These are phyloP conservation scores for Drosophila quadrilineata DNA, from an alignment of 1,140 invertebrate species.

Conservation along the genomic window DNA sequence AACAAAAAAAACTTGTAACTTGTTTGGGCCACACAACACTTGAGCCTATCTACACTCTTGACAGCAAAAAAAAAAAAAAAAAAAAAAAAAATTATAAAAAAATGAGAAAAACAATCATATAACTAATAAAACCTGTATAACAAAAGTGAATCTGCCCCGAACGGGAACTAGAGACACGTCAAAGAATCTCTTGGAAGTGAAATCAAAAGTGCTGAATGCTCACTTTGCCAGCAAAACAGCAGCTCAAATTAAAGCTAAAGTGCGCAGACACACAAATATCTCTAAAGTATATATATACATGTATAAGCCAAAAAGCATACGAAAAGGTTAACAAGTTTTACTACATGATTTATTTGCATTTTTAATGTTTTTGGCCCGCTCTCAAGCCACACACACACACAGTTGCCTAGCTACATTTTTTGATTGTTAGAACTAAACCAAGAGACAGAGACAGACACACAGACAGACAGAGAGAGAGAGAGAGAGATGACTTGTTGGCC, in stretches of 20 bases:
- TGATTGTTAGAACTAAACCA: too few relatives aligned
- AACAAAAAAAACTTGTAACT: constrained; percentile 47
- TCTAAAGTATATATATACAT: neutral
- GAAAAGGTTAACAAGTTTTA: constrained; percentile 79
- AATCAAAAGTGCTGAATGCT: constrained; percentile 68
- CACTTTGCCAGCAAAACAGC: constrained; percentile 46
- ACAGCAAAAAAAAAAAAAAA: constrained; percentile 25
- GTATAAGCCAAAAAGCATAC: constrained; percentile 33
- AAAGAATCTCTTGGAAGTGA: constrained; percentile 64
- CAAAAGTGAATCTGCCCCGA: constrained; percentile 68
- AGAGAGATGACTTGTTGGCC: too few relatives aligned
- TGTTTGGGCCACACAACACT: constrained; percentile 56
- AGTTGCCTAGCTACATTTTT: too few relatives aligned
- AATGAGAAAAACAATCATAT: constrained; percentile 17
- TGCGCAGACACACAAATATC: constrained; percentile 13
- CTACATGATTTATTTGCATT: constrained; percentile 79
- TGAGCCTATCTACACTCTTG: constrained; percentile 59
- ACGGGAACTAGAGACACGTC: constrained; percentile 10
- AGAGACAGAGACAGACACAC: too few relatives aligned
- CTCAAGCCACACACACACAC: too few relatives aligned
- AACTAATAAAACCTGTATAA: constrained; percentile 38
- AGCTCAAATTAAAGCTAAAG: constrained; percentile 41
- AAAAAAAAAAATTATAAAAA: constrained; percentile 22
- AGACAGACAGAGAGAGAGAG: too few relatives aligned
- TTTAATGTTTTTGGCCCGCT: constrained; percentile 61